These are phyloP conservation scores for Coregonus sp. DNA, from an alignment of 2,797 vertebrate genomes.

Conservation along the genomic window DNA sequence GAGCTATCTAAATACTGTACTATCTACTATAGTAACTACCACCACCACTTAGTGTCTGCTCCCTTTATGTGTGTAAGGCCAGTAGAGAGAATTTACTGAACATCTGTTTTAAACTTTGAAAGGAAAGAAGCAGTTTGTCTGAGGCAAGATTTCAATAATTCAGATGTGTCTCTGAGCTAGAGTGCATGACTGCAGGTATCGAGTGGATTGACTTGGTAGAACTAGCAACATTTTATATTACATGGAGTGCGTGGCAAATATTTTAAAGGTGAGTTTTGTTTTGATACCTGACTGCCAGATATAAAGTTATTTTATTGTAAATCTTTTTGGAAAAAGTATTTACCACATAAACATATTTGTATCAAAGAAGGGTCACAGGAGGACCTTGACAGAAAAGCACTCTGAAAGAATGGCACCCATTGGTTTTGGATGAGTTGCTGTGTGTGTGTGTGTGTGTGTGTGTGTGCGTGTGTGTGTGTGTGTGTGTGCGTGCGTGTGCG, in stretches of 20 bases:
- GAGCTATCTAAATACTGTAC: too few relatives aligned
- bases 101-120: slow-evolving; percentile 25
- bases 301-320: not conserved
- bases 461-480: too few relatives aligned
- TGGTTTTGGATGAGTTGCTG: not conserved
- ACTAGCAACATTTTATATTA: not conserved
- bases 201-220: not conserved
- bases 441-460: not conserved
- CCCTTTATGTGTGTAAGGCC: too few relatives aligned
- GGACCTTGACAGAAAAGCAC: not conserved
- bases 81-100: not conserved
- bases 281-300: not conserved
- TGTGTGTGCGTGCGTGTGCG: too few relatives aligned
- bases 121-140: slow-evolving; percentile 30
- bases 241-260: not conserved
- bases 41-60: not conserved
- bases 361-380: not conserved
- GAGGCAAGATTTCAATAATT: slow-evolving; percentile 43
- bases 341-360: not conserved
- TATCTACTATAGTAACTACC: too few relatives aligned
- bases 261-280: not conserved
- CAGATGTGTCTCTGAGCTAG: slow-evolving; percentile 24
- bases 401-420: too few relatives aligned
- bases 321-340: too few relatives aligned
- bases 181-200: not conserved